Conservation (phyloP, 2,797 vertebrate species). For the Pseudomugil gertrudae region DNA sequence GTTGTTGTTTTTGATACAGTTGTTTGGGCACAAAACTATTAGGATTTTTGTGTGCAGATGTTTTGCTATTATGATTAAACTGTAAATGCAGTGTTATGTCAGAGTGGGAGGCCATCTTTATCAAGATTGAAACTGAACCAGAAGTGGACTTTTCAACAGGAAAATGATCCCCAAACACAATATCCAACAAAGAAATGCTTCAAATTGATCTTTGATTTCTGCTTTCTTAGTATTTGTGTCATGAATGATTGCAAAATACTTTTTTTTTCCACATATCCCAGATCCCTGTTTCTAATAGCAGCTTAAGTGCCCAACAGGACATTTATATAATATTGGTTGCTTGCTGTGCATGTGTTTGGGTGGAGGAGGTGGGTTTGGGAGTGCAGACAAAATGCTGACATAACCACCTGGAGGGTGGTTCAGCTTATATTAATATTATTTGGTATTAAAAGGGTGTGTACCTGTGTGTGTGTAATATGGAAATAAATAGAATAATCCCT, state of each 20-base stretch:
- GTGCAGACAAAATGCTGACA: slow-evolving; percentile 15
- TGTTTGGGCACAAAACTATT: too few relatives aligned
- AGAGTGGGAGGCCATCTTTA: too few relatives aligned
- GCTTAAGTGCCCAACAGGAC: not conserved
- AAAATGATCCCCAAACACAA: not conserved
- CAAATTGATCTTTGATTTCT: not conserved
- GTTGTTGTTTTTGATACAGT: too few relatives aligned
- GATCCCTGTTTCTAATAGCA: not conserved
- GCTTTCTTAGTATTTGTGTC: not conserved
- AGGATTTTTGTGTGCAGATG: too few relatives aligned
- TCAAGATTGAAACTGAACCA: not conserved
- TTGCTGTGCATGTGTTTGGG: not conserved
- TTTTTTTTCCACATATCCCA: not conserved
- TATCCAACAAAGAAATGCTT: not conserved
- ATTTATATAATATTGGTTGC: slow-evolving; percentile 47
- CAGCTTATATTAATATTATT: slow-evolving; percentile 29
- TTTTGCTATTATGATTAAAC: too few relatives aligned
- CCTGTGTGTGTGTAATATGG: slow-evolving; percentile 6
- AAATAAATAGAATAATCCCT: slow-evolving; percentile 38
- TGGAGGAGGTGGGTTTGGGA: not conserved
- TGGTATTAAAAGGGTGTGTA: slow-evolving; percentile 28
- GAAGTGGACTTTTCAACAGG: not conserved
- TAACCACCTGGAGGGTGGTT: slow-evolving; percentile 16
- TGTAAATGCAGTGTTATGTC: too few relatives aligned
- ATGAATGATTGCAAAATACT: not conserved